These are phyloP conservation scores for Galendromus occidentalis DNA, from an alignment of 1,140 invertebrate genomes.

Conservation along the genomic window DNA sequence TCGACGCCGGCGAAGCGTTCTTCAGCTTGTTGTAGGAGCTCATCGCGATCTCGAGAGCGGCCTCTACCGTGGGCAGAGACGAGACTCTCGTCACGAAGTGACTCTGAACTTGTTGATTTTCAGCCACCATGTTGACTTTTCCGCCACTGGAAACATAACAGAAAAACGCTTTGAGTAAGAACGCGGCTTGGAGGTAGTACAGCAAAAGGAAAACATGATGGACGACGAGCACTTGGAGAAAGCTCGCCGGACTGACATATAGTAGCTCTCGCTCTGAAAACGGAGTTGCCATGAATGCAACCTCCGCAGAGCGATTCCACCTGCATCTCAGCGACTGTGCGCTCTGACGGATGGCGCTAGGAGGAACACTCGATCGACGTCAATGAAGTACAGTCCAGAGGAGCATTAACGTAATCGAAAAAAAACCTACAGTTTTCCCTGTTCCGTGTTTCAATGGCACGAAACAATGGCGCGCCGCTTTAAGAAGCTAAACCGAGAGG, in stretches of 20 bases:
- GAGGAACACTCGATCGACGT: too few relatives aligned
- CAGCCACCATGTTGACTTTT: not conserved
- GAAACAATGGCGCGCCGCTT: too few relatives aligned
- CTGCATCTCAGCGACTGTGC: too few relatives aligned
- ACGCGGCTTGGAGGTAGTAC: not conserved
- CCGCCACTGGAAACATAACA: not conserved
- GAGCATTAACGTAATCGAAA: too few relatives aligned
- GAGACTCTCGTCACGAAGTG: not conserved
- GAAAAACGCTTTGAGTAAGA: not conserved
- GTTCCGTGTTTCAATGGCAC: too few relatives aligned
- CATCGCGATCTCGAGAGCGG: not conserved
- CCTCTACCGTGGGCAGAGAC: slow-evolving; percentile 2
- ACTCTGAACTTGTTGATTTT: not conserved
- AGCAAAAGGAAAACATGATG: not conserved
- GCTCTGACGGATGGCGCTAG: too few relatives aligned
- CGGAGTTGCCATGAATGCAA: slow-evolving; percentile 9
- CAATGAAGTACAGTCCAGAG: too few relatives aligned
- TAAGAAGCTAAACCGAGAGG: too few relatives aligned
- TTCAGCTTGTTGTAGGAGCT: slow-evolving; percentile 7
- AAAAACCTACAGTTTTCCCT: too few relatives aligned
- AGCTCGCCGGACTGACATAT: not conserved
- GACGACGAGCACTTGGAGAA: not conserved
- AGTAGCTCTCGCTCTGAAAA: not conserved
- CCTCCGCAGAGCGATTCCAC: not conserved
- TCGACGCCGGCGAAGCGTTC: not conserved